Base-by-base conservation (phyloP, 2,888 invertebrate genomes). In the Fragum fragum region DNA sequence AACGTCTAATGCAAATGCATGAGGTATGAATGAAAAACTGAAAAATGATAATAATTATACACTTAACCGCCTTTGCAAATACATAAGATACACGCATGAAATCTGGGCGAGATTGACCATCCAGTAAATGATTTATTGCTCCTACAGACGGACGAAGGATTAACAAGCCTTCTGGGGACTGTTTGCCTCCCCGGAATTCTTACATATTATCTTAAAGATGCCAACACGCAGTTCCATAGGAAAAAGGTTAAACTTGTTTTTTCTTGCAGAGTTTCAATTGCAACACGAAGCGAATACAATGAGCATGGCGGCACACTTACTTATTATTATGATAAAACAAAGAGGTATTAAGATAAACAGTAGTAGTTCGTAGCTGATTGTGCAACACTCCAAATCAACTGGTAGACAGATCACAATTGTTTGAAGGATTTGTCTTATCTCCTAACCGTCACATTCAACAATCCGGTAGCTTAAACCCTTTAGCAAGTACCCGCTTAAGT, bases 401-500 rank as follows among this genome's bases (percentile, higher is more conserved):
- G 11, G 36, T 21, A 66, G 42, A 42, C 63, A 3, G 66, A 66
- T 42, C 42, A 42, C 42, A 66, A 66, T 66, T 42, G 66, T 42
- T 42, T 18, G 21, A 18, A 23, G 66, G 36, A 36, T 66, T 16
- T 1, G 42, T 21, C n/a, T 66, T 36, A 36, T 36, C 36, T 14
- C 23, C 0, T n/a, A 66, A 23, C 36, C 42, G n/a, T 36, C 66
- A 66, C 66, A 39, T 66, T 42, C 42, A 66, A 26, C 29, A 32
- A 66, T 66, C 66, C 66, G 39, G 23, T 66, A 42, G 66, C 47
- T 47, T 47, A 47, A 47, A 47, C n/a, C 47, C 47, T n/a, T 47
- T 47, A 47, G 47, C n/a, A 47, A 47, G 9, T 9, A 9, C 32
- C 3, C 32, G 9, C 9, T 36, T 36, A 36, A 36, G 32, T 36